These are phyloP conservation scores for Amyelois transitella DNA, from an alignment of 1,140 invertebrate genomes.

Conservation along the genomic window DNA sequence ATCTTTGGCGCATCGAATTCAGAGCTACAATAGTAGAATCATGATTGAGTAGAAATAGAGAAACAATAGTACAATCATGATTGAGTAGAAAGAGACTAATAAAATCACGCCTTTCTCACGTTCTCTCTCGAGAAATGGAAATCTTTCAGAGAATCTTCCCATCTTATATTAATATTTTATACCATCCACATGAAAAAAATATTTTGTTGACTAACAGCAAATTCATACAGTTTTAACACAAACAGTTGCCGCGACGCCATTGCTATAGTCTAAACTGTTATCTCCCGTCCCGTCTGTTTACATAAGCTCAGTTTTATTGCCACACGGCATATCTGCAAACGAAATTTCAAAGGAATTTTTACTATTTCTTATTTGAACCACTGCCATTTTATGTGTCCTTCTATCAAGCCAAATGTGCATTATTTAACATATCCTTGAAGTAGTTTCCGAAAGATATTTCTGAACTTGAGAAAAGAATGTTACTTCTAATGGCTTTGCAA, in stretches of 20 bases:
- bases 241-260: slow-evolving; percentile 5
- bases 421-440: background rate
- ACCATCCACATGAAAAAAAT: background rate
- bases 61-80: no score
- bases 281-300: slow-evolving; percentile 37
- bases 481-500: no score
- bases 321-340: slow-evolving; percentile 27
- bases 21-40: no score
- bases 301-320: slow-evolving; percentile 43
- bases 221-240: background rate
- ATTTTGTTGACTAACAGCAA: background rate
- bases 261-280: slow-evolving; percentile 26
- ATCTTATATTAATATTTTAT: no score
- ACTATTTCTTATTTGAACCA: slow-evolving; percentile 5
- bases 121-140: no score
- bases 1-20: no score
- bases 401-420: background rate
- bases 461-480: no score
- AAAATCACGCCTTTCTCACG: no score
- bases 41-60: no score
- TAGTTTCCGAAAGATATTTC: no score
- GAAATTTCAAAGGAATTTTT: slow-evolving; percentile 37
- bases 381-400: background rate
- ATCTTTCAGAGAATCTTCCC: no score
- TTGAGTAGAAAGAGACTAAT: no score